These are phyloP conservation scores for Sebastes nivosus DNA, from an alignment of 2,797 vertebrate species.

Conservation along the genomic window DNA sequence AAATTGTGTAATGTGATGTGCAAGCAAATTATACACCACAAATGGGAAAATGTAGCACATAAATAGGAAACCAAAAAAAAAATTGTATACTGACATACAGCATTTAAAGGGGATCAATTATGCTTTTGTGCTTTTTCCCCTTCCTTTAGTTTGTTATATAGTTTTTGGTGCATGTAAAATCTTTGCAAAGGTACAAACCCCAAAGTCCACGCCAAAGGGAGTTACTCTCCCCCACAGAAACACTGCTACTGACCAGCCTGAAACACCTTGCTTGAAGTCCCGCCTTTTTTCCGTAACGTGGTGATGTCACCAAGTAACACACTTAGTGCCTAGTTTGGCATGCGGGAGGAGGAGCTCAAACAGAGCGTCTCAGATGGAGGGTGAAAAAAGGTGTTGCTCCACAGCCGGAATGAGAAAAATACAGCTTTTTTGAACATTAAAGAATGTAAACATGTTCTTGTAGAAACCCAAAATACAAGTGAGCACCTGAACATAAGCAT, in stretches of 20 bases:
- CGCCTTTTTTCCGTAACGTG: too few species aligned
- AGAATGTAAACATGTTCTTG: not conserved
- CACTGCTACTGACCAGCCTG: too few species aligned
- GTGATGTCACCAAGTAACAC: too few species aligned
- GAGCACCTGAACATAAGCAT: not conserved
- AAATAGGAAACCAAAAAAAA: not conserved
- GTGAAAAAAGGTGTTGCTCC: not conserved
- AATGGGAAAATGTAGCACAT: not conserved
- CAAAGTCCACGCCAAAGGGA: too few species aligned
- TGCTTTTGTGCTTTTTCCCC: too few species aligned
- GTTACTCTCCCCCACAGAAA: too few species aligned
- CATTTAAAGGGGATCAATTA: not conserved
- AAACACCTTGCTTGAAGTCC: too few species aligned
- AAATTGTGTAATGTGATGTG: not conserved
- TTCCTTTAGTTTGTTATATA: too few species aligned
- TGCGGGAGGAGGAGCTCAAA: not conserved
- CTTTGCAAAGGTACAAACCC: too few species aligned
- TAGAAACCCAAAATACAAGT: not conserved
- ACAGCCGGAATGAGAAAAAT: not conserved
- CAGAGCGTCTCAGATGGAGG: not conserved
- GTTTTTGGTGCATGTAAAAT: too few species aligned
- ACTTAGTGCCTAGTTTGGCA: too few species aligned
- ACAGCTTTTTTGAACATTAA: not conserved
- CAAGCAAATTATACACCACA: not conserved
- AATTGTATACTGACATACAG: not conserved